Evolutionary conservation across 2,797 vertebrate species (phyloP).

Genomic region (Manis crassicaudata): DNA sequence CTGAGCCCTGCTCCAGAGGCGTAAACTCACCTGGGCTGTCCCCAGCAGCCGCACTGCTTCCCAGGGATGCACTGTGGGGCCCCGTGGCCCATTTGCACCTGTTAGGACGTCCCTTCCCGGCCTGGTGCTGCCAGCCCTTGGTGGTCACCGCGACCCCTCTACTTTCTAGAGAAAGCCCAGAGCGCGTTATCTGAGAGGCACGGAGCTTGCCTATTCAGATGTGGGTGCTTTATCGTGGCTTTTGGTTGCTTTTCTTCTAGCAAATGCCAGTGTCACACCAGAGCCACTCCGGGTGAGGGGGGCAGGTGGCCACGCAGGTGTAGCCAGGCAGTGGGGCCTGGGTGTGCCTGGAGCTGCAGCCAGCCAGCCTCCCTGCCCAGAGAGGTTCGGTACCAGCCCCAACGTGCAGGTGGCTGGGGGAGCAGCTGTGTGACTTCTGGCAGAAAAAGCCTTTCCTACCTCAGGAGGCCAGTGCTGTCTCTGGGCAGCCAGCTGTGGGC

Average conservation of each 20-base stretch:
- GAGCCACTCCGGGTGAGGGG: background rate
- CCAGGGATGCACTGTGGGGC: background rate
- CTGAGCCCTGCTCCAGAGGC: fast-evolving
- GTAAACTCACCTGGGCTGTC: fast-evolving
- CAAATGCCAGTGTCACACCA: background rate
- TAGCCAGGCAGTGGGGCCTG: fast-evolving
- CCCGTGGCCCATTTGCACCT: background rate
- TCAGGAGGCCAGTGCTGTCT: background rate
- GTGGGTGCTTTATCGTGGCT: background rate
- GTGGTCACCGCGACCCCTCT: background rate
- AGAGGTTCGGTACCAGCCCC: background rate
- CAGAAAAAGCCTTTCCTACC: background rate
- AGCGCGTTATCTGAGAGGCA: background rate
- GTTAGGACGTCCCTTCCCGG: fast-evolving
- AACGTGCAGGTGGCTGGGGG: fast-evolving
- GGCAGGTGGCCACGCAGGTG: fast-evolving
- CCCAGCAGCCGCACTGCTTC: fast-evolving
- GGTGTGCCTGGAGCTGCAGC: background rate
- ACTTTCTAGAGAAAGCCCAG: background rate
- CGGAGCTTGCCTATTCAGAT: background rate
- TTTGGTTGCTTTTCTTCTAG: background rate
- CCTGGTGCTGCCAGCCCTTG: background rate
- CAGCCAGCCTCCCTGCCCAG: fast-evolving
- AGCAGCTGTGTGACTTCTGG: background rate
- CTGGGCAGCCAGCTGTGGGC: background rate